Percentiles rank a stretch among this genome's conserved stretches.
Conservation (phyloP, 2,797 vertebrate species). For the Catharus ustulatus region DNA sequence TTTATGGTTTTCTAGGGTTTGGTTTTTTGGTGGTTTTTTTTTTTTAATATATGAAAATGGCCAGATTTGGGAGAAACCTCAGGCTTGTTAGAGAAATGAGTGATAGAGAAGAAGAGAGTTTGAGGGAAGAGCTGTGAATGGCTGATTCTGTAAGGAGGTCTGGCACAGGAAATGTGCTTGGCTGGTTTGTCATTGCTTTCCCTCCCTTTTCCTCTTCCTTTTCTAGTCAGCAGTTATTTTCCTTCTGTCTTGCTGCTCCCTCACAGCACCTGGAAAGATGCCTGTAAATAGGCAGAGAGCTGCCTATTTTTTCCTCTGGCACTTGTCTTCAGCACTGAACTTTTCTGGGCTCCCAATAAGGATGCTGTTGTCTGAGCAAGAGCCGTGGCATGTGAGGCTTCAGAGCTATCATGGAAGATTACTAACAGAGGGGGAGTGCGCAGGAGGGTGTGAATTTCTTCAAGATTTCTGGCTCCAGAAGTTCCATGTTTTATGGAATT, state of each 20-base stretch:
- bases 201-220: background rate
- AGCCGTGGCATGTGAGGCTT: background rate
- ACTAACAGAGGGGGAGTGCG: background rate
- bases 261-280: background rate
- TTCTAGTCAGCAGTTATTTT: background rate
- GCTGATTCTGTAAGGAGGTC: background rate
- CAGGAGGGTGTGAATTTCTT: background rate
- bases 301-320: background rate
- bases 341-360: background rate
- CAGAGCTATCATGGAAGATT: background rate
- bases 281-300: background rate
- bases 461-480: background rate
- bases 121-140: background rate
- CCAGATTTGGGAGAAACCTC: background rate
- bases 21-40: background rate
- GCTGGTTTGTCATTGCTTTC: background rate
- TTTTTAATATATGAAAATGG: background rate
- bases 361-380: background rate
- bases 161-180: background rate
- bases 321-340: background rate
- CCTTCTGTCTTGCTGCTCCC: background rate
- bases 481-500: background rate
- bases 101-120: background rate
- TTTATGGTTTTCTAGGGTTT: background rate
- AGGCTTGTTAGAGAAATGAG: background rate